Base-by-base conservation (phyloP, 2,888 invertebrate genomes). In the Agonum fuliginosum region DNA sequence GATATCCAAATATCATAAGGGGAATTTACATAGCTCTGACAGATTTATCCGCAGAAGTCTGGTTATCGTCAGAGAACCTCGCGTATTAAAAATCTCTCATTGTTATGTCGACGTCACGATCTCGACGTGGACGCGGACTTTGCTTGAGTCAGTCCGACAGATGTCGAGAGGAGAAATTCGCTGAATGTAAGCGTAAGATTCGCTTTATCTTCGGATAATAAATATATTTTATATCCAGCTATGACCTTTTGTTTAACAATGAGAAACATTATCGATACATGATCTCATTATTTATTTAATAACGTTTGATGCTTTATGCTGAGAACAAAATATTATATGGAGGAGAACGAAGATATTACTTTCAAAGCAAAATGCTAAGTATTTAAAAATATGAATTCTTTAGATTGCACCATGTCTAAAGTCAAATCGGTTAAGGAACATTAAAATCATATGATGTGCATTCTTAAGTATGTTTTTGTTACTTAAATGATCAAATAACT, bases 11-110 rank as follows among this genome's bases (percentile, higher is more conserved):
- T 84, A 85, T 85, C 84, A 84, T 85, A 84, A 81, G 79, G 81
- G 82, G 83, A 84, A 86, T 86, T 86, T 86, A 86, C 86, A 86
- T 86, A 75, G 22, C 58, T 80, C 80, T 86, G 86, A 86, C 86
- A 85, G 86, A 86, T 86, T 86, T 86, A 86, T 86, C 67, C 75
- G 67, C 70, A 12, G 12, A 54, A 72, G 37, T 3, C 34, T 20
- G 46, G 37, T 75, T 67, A 75, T 67, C 75, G 67, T 75, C 48
- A 37, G 48, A n/a, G n/a, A 14, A 54, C 37, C 17, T 12, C 58
- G 22, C 34, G 51, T 75, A 75, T 75, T 75, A 75, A 75, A 75
- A 75, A 75, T 51, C 27, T 75, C 67, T 75, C 75, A 75, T 75
- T 75, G 75, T 75, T 75, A 67, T 75, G 75, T 75, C 75, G 75